Evolutionary conservation across 2,888 invertebrate species (phyloP), one percentile per base, ranked within the genome.

Genomic region (Zygaena filipendulae): DNA sequence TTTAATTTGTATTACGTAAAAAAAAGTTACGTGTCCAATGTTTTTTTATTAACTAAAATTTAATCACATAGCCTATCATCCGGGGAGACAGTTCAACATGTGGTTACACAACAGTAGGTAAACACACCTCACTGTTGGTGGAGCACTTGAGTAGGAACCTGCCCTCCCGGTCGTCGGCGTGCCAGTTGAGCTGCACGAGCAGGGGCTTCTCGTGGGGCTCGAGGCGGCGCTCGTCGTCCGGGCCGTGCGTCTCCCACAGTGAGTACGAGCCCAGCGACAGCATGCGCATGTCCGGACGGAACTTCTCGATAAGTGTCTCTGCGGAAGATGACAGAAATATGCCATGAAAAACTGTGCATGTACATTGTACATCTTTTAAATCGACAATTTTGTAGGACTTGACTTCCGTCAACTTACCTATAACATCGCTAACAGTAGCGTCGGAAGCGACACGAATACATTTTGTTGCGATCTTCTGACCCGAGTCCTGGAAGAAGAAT

Each of bases 261-360:
- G 88, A 87, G 62, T 88, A 88, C 45, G 87, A 88, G 34, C 88
- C 87, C 38, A 88, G 83, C 10, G 88, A 88, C 38, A 88, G 58
- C 97, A 99, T 98, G 43, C 96, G 86, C 95, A 99, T 96, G 80
- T 99, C 99, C 11, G 99, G 98, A 56, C 98, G 91, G 82, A 99
- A 99, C 81, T 99, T 99, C 79, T 98, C 98, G 48, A 99, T 94
- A 42, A 99, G 83, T 5, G 96, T 97, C 63, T 93, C 85, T 85
- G 61, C 36, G 29, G 28, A n/a, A 16, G 10, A 22, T 29, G 9
- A 20, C 22, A 16, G 21, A 18, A 26, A 11, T 11, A 5, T 26
- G n/a, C 8, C 16, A 12, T 16, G 11, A 11, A 11, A 14, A 11
- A 13, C 14, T 2, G 1, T 14, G n/a, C n/a, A n/a, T n/a, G n/a